Evolutionary conservation across 2,888 invertebrate genomes (phyloP), one percentile per base, ranked within the genome.

Genomic region (Diaphora mendica): DNA sequence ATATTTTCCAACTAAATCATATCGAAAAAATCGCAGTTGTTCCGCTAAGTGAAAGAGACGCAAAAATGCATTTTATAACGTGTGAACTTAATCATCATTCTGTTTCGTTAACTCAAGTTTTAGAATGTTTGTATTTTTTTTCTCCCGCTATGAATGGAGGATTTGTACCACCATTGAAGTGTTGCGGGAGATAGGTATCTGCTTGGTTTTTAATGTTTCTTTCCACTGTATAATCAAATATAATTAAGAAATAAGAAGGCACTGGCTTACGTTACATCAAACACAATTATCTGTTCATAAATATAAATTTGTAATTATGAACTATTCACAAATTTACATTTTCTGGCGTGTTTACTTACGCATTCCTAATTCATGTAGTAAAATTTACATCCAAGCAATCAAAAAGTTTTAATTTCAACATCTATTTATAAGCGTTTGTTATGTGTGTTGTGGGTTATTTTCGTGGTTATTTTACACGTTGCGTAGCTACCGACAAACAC

Each of bases 341-440:
- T 42, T 69, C 69, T 42, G 62, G 30, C 59, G 30, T 62, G 30
- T 23, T 44, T 42, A 64, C 33, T 30, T 70, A 70, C 42, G 13
- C 23, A 64, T 42, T 26, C 62, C 17, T 30, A 66, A 66, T 67
- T 30, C 30, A 67, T 67, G 33, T 72, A 26, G 17, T 67, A 39
- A 67, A 67, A 20, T 42, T 72, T 72, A 67, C 67, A 67, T 59
- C n/a, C 62, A 33, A 66, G 64, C 23, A 55, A 66, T 71, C 51
- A 71, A 67, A 51, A 66, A 72, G 72, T 59, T 72, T 72, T 59
- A 48, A 67, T 62, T 62, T n/a, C 67, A 44, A 67, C 62, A 72
- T 35, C 33, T 62, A 42, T 69, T 42, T 42, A 42, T 42, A 55
- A 69, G 23, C 20, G 15, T 59, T 26, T 35, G 8, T n/a, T 15